A percentile compares a stretch with the other conserved stretches of the same genome.
These are phyloP conservation scores for Parnassius glacialis DNA, from an alignment of 2,888 invertebrate species.

Conservation along the genomic window DNA sequence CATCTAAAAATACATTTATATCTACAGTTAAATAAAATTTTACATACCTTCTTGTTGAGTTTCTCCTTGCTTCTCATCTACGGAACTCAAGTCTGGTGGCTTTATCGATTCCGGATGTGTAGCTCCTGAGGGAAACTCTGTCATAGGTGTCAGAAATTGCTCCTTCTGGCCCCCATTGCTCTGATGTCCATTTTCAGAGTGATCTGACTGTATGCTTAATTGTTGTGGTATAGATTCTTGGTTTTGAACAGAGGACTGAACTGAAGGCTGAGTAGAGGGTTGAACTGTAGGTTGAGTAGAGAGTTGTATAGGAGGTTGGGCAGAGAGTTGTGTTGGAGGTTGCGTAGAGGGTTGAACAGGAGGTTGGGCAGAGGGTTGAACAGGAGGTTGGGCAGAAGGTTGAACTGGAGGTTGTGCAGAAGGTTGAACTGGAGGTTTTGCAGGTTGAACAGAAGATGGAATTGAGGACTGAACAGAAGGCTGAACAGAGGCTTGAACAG, in stretches of 20 bases:
- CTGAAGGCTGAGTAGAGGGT: constrained; percentile 21
- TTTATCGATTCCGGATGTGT: constrained; percentile 54
- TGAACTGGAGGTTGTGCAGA: too few species aligned
- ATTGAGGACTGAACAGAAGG: constrained; percentile 19
- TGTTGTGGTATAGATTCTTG: constrained; percentile 57
- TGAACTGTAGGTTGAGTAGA: constrained; percentile 21
- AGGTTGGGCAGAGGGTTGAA: constrained; percentile 12
- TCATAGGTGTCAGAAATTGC: constrained; percentile 71
- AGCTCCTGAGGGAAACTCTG: constrained; percentile 62
- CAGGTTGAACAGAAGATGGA: constrained; percentile 25
- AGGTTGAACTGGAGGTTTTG: constrained; percentile 19
- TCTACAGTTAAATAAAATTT: constrained; percentile 2
- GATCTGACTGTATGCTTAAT: constrained; percentile 51
- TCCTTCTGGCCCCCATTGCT: constrained; percentile 60
- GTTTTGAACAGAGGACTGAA: constrained; percentile 25
- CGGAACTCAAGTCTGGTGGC: constrained; percentile 65
- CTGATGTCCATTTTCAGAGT: constrained; percentile 50
- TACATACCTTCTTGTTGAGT: constrained; percentile 58
- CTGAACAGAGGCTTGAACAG: constrained; percentile 24
- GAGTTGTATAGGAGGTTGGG: constrained; percentile 11
- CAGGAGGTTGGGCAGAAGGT: background rate
- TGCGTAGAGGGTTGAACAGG: constrained; percentile 1
- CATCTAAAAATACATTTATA: constrained; percentile 1
- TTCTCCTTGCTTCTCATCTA: constrained; percentile 66
- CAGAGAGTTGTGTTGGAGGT: constrained; percentile 1